Evolutionary conservation across 2,797 vertebrate genomes (phyloP).

Genomic region (Microctenopoma steveboyesi): DNA sequence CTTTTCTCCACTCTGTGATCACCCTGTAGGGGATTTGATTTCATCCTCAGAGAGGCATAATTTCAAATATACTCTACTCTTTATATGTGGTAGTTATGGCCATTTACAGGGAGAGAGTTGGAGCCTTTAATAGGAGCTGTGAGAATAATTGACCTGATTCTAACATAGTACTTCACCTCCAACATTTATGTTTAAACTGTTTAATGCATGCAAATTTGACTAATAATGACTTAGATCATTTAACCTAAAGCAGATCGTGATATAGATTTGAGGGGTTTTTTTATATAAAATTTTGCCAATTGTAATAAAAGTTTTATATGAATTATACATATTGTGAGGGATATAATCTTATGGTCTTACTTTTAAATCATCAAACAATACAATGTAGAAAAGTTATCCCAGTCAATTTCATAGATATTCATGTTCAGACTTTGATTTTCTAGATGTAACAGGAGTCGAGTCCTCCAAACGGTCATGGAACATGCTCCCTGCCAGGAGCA

Average conservation of each 20-base stretch:
- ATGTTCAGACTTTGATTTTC: no score
- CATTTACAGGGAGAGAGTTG: constrained; percentile 34
- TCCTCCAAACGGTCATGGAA: no score
- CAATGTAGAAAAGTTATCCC: no score
- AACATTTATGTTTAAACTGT: constrained; percentile 2
- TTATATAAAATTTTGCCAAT: not conserved
- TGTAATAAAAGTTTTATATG: constrained; percentile 8
- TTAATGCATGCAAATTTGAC: not conserved
- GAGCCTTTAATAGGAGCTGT: constrained; percentile 26
- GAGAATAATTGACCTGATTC: constrained; percentile 44
- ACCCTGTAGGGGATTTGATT: constrained; percentile 57
- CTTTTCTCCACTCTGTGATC: constrained; percentile 52
- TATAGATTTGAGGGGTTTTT: constrained; percentile 1
- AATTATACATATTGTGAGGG: constrained; percentile 15
- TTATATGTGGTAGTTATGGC: constrained; percentile 61
- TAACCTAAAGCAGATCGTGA: constrained; percentile 7
- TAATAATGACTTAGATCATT: not conserved
- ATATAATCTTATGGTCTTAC: no score
- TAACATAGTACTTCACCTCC: constrained; percentile 19
- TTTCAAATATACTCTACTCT: constrained; percentile 50
- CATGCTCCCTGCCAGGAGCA: no score
- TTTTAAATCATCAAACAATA: no score
- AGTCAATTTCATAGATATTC: no score
- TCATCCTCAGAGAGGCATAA: constrained; percentile 50
- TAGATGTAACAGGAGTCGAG: no score